Evolutionary conservation across 2,888 invertebrate genomes (phyloP), one percentile per base, ranked within the genome.

Genomic region (Dusona sp.): DNA sequence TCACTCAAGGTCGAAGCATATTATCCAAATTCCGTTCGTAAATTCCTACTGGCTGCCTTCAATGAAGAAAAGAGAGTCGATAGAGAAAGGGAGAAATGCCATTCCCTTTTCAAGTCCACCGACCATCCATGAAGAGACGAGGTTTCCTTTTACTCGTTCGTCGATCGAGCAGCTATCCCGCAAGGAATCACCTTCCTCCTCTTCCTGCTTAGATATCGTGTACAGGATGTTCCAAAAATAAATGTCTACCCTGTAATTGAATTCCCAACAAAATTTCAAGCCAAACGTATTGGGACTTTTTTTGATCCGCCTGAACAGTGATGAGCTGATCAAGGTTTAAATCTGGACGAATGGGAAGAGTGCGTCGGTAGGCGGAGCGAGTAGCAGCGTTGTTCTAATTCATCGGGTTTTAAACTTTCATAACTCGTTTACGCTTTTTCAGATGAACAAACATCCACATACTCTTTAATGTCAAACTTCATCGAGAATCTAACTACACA

Each of bases 21-120:
- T 88, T 87, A 88, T 88, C 87, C 84, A 88, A 88, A 88, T 88
- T 88, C 88, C 84, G 68, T 84, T 81, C 79, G 88, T 86, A 85
- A 88, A 87, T 89, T 84, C 83, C 73, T 80, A 64, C 65, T 61
- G 73, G 38, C 82, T 81, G 73, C n/a, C 83, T 11, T 64, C 36
- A 68, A 48, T 36, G 45, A 68, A 77, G 65, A 33, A 61, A 64
- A n/a, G 48, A 64, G 45, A 45, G 22, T 45, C 7, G 42, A 38
- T 22, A 61, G 74, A 42, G 61, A 61, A 22, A 61, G 64, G 22
- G 42, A 74, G 45, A 57, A 29, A 73, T 42, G 33, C 54, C 38
- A 48, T 48, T 61, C 54, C n/a, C 61, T 77, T 22, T 57, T 68
- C 70, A 75, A 79, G 73, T 84, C 42, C 57, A 87, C 87, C 74